These are phyloP conservation scores for Scolopax bukidnonensis DNA, from an alignment of 2,797 vertebrate species.

Conservation along the genomic window DNA sequence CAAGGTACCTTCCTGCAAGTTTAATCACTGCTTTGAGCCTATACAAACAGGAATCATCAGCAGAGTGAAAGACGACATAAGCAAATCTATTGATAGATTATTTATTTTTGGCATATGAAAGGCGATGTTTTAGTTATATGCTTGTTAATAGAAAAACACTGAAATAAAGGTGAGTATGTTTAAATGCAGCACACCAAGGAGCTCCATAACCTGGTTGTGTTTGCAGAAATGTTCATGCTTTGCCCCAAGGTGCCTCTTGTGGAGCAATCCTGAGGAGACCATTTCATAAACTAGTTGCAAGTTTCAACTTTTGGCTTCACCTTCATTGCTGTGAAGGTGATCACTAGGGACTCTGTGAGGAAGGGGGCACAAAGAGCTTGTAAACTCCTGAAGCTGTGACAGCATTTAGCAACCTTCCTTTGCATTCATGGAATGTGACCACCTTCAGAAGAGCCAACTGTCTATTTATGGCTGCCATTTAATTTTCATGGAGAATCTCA, in stretches of 20 bases:
- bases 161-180: not conserved
- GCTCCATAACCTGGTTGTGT: not conserved
- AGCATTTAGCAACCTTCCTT: not conserved
- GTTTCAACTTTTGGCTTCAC: not conserved
- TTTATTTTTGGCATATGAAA: not conserved
- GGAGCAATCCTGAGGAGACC: not conserved
- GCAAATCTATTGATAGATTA: not conserved
- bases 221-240: not conserved
- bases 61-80: not conserved
- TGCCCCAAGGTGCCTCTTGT: not conserved
- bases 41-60: not conserved
- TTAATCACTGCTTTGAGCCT: not conserved
- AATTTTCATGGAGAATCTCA: constrained; percentile 10
- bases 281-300: not conserved
- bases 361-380: not conserved
- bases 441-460: not conserved
- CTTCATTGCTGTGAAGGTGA: not conserved
- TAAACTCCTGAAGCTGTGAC: not conserved
- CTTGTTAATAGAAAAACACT: not conserved
- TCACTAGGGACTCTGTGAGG: not conserved
- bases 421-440: not conserved
- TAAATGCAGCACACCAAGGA: not conserved
- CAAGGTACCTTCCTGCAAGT: not conserved
- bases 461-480: not conserved
- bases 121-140: not conserved